Conservation (phyloP, 2,888 invertebrate genomes). For the Cephus runcator region DNA sequence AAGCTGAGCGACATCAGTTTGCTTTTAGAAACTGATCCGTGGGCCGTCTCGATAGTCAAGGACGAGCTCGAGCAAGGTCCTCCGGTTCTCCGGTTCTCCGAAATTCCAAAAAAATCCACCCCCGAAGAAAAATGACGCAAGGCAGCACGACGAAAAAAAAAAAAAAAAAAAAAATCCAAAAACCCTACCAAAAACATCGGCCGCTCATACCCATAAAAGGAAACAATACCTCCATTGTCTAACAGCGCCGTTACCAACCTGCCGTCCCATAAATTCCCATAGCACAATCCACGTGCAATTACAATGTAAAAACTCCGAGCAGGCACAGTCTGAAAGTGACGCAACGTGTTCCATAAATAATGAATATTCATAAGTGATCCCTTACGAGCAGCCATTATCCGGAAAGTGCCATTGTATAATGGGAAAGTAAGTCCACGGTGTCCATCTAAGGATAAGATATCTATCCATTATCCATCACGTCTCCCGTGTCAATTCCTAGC, state of each 20-base stretch:
- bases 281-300: neutral
- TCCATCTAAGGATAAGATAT: neutral
- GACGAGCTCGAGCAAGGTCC: neutral
- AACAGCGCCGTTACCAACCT: neutral
- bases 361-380: neutral
- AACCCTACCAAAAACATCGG: neutral
- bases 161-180: neutral
- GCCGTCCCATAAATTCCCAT: neutral
- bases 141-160: no score
- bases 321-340: neutral
- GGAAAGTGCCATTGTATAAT: neutral
- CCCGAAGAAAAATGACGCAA: no score
- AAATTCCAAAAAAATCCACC: neutral
- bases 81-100: no score
- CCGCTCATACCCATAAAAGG: neutral
- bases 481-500: neutral
- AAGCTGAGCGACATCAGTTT: slow-evolving; percentile 4
- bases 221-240: neutral
- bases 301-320: neutral
- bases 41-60: neutral
- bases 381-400: neutral
- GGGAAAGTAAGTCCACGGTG: neutral
- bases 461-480: neutral
- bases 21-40: slow-evolving; percentile 11
- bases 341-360: neutral